Conservation (phyloP, 2,113 vertebrate species). For the Colistium nudipinnis region DNA sequence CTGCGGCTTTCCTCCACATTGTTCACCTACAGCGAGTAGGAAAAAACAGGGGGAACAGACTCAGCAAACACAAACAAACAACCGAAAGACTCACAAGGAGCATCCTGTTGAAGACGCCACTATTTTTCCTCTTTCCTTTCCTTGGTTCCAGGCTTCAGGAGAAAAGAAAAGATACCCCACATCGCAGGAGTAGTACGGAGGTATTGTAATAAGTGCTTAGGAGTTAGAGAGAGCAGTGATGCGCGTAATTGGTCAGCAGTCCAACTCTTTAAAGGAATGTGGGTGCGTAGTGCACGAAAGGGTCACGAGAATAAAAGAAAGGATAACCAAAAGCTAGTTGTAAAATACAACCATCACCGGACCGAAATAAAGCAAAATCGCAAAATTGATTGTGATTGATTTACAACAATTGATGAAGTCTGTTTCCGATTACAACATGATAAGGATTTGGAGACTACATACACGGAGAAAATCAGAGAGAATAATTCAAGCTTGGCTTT, state of each 20-base stretch:
- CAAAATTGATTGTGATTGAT: no score
- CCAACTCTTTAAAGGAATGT: constrained; percentile 11
- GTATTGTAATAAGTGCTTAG: constrained; percentile 21
- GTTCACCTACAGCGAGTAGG: constrained; percentile 84
- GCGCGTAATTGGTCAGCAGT: constrained; percentile 46
- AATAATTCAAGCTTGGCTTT: constrained; percentile 18
- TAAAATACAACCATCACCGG: background rate
- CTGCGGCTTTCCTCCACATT: constrained; percentile 83
- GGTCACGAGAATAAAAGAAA: constrained; percentile 29
- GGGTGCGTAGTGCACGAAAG: constrained; percentile 24
- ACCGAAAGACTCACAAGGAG: constrained; percentile 5
- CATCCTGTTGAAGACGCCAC: constrained; percentile 22
- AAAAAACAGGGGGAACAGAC: constrained; percentile 51
- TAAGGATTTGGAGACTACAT: background rate
- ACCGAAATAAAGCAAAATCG: constrained; percentile 2
- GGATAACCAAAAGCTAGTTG: constrained; percentile 4
- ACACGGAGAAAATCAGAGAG: background rate
- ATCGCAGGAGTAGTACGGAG: background rate
- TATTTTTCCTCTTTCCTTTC: background rate
- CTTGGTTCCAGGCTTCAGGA: background rate
- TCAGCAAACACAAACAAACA: constrained; percentile 63
- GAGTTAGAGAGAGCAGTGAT: constrained; percentile 40
- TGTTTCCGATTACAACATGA: background rate
- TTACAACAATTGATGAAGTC: background rate
- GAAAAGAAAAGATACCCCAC: background rate